These are phyloP conservation scores for Platysteira castanea DNA, from an alignment of 2,113 vertebrate species.

Conservation along the genomic window DNA sequence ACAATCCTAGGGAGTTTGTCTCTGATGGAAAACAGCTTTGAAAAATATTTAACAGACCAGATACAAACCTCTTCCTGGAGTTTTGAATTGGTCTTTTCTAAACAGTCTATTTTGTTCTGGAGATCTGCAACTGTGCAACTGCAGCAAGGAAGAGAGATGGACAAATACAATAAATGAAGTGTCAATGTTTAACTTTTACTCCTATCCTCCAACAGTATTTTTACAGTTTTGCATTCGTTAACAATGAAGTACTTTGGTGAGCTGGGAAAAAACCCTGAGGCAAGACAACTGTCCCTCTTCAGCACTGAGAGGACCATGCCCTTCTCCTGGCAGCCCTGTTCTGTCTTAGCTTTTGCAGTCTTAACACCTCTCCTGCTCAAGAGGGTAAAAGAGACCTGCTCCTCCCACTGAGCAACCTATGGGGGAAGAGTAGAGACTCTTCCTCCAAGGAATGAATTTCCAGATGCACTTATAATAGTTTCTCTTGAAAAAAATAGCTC, in stretches of 20 bases:
- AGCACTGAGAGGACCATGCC: neutral
- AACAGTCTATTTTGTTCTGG: conserved; percentile 92
- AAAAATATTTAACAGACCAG: neutral
- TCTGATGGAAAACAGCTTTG: neutral
- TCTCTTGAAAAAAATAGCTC: neutral
- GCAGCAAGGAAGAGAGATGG: neutral
- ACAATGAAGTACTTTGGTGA: neutral
- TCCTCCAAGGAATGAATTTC: neutral
- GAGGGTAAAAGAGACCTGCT: neutral
- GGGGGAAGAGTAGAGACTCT: neutral
- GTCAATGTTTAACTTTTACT: neutral
- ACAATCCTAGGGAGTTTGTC: neutral
- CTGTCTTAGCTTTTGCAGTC: neutral
- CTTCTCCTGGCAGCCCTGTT: neutral
- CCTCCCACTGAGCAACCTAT: neutral
- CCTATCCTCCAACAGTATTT: neutral
- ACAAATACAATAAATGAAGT: neutral
- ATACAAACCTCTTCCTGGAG: conserved; percentile 93
- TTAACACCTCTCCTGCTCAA: neutral
- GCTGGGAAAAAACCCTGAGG: neutral
- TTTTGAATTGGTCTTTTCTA: conserved; percentile 96
- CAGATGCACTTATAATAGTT: neutral
- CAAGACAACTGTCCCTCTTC: neutral
- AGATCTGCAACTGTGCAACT: conserved; percentile 95
- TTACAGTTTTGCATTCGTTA: neutral